These are phyloP conservation scores for Eurypyga helias DNA, from an alignment of 2,113 vertebrate species.

Conservation along the genomic window DNA sequence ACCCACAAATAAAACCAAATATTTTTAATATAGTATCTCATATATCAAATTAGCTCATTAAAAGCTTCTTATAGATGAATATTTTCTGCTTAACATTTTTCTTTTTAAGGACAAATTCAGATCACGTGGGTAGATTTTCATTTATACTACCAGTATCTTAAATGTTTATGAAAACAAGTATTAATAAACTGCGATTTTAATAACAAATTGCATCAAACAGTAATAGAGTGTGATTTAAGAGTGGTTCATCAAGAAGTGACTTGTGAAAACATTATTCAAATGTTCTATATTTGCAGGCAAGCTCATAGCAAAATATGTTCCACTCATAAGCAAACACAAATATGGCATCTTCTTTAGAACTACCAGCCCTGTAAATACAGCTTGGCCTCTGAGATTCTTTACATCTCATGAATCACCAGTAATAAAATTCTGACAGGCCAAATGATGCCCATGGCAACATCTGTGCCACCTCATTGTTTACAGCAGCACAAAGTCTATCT, in stretches of 20 bases:
- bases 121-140: neutral
- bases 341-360: neutral
- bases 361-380: neutral
- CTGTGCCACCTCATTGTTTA: constrained; percentile 45
- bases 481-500: neutral
- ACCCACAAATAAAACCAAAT: neutral
- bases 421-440: constrained; percentile 19
- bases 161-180: neutral
- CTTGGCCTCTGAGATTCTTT: neutral
- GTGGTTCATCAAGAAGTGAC: neutral
- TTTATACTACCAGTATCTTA: neutral
- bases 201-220: neutral
- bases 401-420: constrained; percentile 39
- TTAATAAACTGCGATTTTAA: neutral
- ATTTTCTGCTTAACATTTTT: neutral
- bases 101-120: neutral
- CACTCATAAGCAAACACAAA: neutral
- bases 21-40: neutral
- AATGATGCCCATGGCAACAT: constrained; percentile 18
- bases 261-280: neutral
- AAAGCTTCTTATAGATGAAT: neutral
- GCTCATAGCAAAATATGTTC: neutral
- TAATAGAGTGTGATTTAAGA: neutral
- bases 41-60: neutral
- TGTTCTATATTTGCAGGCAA: neutral